Evolutionary conservation across 2,113 vertebrate species (phyloP).

Genomic region (Sceloporus tristichus): DNA sequence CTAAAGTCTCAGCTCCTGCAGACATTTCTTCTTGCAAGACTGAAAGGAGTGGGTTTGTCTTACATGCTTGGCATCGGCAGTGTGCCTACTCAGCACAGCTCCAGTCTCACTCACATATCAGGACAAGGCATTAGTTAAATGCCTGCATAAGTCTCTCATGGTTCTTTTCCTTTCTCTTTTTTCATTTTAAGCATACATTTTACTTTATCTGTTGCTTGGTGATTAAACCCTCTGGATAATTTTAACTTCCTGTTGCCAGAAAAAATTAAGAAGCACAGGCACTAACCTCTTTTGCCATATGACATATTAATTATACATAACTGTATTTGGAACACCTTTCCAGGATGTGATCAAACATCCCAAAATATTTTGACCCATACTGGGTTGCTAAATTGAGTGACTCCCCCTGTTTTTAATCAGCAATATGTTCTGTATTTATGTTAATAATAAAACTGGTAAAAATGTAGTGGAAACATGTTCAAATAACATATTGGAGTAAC

Average conservation of each 20-base stretch:
- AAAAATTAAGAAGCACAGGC: background rate
- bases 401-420: slow-evolving; percentile 14
- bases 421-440: slow-evolving; percentile 10
- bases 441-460: slow-evolving; percentile 13
- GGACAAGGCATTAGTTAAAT: background rate
- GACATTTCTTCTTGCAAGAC: too few species aligned
- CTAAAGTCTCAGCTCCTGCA: too few species aligned
- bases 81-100: background rate
- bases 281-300: background rate
- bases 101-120: background rate
- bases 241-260: background rate
- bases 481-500: background rate
- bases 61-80: background rate
- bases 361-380: slow-evolving; percentile 17
- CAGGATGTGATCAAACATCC: slow-evolving; percentile 9
- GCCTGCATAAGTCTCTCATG: background rate
- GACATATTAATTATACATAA: background rate
- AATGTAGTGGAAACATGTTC: slow-evolving; percentile 1
- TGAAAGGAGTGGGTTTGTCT: background rate
- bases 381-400: slow-evolving; percentile 10
- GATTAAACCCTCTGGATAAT: slow-evolving; percentile 21
- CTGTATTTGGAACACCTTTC: slow-evolving; percentile 20
- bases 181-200: background rate
- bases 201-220: slow-evolving; percentile 26
- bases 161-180: background rate